Conservation (phyloP, 1,140 invertebrate genomes). For the Colletes latitarsis region DNA sequence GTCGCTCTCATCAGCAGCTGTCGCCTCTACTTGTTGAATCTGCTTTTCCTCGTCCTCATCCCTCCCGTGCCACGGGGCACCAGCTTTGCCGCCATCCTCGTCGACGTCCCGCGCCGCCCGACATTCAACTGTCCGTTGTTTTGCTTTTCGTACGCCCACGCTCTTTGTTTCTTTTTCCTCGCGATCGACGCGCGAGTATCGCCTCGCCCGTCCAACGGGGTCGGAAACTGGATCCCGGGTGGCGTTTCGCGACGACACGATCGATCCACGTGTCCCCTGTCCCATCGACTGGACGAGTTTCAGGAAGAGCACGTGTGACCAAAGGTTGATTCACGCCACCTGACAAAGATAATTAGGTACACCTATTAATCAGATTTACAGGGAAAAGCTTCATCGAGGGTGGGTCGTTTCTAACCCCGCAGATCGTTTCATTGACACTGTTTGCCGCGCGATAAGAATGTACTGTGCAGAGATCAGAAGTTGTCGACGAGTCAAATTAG, state of each 20-base stretch:
- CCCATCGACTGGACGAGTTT: too few relatives aligned
- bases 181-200: constrained; percentile 27
- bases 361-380: too few relatives aligned
- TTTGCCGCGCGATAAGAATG: too few relatives aligned
- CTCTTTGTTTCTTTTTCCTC: constrained; percentile 14
- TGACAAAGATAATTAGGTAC: too few relatives aligned
- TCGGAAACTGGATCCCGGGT: constrained; percentile 9
- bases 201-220: constrained; percentile 8
- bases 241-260: background rate
- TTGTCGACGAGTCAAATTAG: too few relatives aligned
- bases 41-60: constrained; percentile 41
- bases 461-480: too few relatives aligned
- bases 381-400: too few relatives aligned
- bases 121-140: constrained; percentile 52
- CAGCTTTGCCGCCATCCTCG: background rate
- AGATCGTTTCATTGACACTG: too few relatives aligned
- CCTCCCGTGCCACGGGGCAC: background rate
- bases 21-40: constrained; percentile 66
- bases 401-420: too few relatives aligned
- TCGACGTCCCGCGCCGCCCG: background rate
- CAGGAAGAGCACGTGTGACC: too few relatives aligned
- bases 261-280: too few relatives aligned
- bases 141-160: constrained; percentile 45
- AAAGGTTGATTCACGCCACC: too few relatives aligned
- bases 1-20: constrained; percentile 59